Percentiles rank a stretch among this genome's conserved stretches.
phyloP scores from a whole-genome alignment of 2,888 invertebrate genomes.

The Eupithecia subfuscata region DNA sequence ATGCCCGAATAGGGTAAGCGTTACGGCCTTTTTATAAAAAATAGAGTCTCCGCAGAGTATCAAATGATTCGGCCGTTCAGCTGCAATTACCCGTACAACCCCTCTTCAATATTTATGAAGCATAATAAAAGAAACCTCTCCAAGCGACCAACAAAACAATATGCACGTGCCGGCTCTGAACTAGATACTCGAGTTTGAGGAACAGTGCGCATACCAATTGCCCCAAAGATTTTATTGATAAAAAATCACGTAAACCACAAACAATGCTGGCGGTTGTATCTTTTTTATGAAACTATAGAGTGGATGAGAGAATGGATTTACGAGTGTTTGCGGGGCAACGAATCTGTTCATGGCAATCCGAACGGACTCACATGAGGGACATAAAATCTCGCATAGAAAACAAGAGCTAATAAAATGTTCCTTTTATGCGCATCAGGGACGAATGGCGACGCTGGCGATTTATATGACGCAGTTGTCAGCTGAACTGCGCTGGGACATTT shows the following conservation, averaged over 20 bases:
- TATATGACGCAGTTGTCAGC: constrained; percentile 53
- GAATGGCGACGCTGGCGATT: constrained; percentile 52
- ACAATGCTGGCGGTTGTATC: constrained; percentile 52
- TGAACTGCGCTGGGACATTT: constrained; percentile 48
- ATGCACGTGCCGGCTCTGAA: constrained; percentile 30
- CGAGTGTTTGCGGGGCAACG: constrained; percentile 68
- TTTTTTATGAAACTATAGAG: constrained; percentile 61
- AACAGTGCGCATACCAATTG: constrained; percentile 45
- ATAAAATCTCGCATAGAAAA: constrained; percentile 65
- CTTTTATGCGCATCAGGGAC: constrained; percentile 60
- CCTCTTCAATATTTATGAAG: constrained; percentile 44
- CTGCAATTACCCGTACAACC: constrained; percentile 44
- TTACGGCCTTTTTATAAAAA: constrained; percentile 41
- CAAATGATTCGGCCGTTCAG: constrained; percentile 40
- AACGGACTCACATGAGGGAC: constrained; percentile 56
- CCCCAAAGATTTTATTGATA: constrained; percentile 64
- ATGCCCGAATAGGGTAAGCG: constrained; percentile 38
- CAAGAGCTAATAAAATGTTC: constrained; percentile 62
- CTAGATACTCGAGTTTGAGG: constrained; percentile 31
- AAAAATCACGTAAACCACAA: constrained; percentile 63
- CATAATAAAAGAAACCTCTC: constrained; percentile 37
- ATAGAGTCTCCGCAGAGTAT: constrained; percentile 34
- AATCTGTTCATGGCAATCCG: constrained; percentile 64
- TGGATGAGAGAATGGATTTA: constrained; percentile 72
- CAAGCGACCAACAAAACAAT: constrained; percentile 36